Conservation (phyloP, 2,113 vertebrate species). For the Phalacrocorax carbo region DNA sequence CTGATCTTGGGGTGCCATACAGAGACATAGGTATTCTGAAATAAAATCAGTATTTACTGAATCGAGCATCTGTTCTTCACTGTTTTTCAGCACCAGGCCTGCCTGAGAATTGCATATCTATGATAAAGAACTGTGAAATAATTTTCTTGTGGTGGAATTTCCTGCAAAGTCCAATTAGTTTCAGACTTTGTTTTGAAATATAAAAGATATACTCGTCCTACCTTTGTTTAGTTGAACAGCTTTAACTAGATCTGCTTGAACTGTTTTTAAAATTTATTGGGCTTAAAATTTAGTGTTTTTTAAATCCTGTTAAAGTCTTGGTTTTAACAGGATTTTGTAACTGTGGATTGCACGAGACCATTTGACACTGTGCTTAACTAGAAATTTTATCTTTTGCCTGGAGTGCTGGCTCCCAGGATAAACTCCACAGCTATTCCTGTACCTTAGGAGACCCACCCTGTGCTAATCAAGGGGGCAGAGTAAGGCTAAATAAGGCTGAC, state of each 20-base stretch:
- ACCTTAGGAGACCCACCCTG: not conserved
- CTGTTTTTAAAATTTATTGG: not conserved
- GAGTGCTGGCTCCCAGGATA: not conserved
- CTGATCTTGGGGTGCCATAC: not conserved
- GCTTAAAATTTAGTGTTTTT: slow-evolving; percentile 5
- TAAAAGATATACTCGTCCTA: not conserved
- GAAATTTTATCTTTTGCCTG: not conserved
- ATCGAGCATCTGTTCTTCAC: not conserved
- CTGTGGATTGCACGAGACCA: not conserved
- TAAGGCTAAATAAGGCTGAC: not conserved
- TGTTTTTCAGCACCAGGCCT: not conserved
- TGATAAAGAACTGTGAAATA: not conserved
- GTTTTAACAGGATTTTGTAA: not conserved
- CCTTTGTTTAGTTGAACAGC: not conserved
- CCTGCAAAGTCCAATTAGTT: not conserved
- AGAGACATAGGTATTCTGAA: not conserved
- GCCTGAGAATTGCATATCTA: not conserved
- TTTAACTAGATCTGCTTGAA: slow-evolving; percentile 15
- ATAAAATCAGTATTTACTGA: not conserved
- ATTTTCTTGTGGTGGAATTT: not conserved
- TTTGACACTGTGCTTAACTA: not conserved
- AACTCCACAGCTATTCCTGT: not conserved
- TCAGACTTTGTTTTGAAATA: not conserved
- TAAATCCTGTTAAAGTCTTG: slow-evolving; percentile 9
- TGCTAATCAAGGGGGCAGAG: not conserved